phyloP scores from a whole-genome alignment of 2,797 vertebrate genomes.

The Micromesistius poutassou region DNA sequence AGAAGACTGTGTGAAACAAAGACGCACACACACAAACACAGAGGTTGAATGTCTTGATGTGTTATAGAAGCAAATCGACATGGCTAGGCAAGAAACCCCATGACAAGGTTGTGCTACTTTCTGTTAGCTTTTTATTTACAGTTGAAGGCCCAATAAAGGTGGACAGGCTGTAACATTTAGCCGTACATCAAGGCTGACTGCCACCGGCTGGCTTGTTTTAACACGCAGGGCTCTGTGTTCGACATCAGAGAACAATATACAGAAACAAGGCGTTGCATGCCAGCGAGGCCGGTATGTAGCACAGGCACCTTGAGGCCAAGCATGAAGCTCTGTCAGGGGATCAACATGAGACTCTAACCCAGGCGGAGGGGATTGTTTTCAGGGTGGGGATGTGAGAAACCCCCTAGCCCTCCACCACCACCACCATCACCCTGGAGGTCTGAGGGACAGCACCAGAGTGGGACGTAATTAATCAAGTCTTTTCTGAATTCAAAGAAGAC shows the following conservation, averaged over 20 bases:
- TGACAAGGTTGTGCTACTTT: background rate
- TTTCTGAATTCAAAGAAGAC: slow-evolving; percentile 38
- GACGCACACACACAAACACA: no score
- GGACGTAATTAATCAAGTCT: slow-evolving; percentile 60
- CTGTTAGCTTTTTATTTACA: background rate
- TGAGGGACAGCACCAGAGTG: slow-evolving; percentile 40
- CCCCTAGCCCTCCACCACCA: slow-evolving; percentile 9
- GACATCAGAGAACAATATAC: background rate
- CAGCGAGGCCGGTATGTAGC: slow-evolving; percentile 45
- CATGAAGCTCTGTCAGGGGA: slow-evolving; percentile 43
- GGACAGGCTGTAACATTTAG: background rate
- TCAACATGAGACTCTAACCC: slow-evolving; percentile 38
- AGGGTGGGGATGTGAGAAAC: slow-evolving; percentile 8
- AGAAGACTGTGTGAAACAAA: background rate
- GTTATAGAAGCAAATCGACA: background rate
- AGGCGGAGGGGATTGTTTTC: slow-evolving; percentile 42
- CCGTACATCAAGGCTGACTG: background rate
- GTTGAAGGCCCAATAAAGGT: background rate
- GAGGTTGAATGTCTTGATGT: background rate
- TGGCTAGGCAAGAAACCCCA: background rate
- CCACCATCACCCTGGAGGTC: slow-evolving; percentile 37
- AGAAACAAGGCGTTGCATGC: background rate
- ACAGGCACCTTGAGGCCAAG: slow-evolving; percentile 58
- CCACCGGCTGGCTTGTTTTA: background rate
- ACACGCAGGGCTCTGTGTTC: background rate